Base-by-base conservation (phyloP, 2,888 invertebrate genomes). In the Sarcophaga carnaria region DNA sequence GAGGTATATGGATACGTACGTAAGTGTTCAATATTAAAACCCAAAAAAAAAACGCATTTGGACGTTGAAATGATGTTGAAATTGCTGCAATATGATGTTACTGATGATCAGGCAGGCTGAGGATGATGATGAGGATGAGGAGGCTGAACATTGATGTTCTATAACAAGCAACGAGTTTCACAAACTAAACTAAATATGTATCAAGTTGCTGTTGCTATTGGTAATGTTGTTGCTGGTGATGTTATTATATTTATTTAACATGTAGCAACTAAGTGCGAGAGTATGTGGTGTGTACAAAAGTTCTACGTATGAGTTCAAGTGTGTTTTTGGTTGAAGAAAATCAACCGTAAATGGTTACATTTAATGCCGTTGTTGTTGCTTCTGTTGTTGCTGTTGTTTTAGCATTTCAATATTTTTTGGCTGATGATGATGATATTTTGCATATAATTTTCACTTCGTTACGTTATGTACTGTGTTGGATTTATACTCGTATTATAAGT, bases 371-470 rank as follows among this genome's bases (percentile, higher is more conserved):
- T 49, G 37, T 12, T 25, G 14, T 63, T 47, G 22, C 20, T 20
- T 20, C 25, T 54, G 49, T 64, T 47, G n/a, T 49, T 54, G 54
- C 54, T 54, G 54, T 54, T 75, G 11, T 76, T 54, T 78, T 67
- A 69, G 20, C 6, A 11, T 54, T 54, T 54, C 54, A 54, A 54
- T 54, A 54, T 12, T 59, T 78, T 83, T 70, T 80, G 80, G 79
- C 14, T 85, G 80, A 83, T 80, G 80, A 76, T 87, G 80, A 83
- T 79, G 80, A 76, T 83, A 84, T 82, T 87, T 87, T 87, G 87
- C 87, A 88, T 88, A 88, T 89, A 87, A 89, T 89, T 89, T 88
- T 88, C 89, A 88, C 88, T 86, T 88, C 86, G 88, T 89, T 88
- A 86, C 76, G 75, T 78, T 83, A 79, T 85, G 62, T 86, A 69